Evolutionary conservation across 2,113 vertebrate genomes (phyloP).

Genomic region (Bostrychus sinensis): DNA sequence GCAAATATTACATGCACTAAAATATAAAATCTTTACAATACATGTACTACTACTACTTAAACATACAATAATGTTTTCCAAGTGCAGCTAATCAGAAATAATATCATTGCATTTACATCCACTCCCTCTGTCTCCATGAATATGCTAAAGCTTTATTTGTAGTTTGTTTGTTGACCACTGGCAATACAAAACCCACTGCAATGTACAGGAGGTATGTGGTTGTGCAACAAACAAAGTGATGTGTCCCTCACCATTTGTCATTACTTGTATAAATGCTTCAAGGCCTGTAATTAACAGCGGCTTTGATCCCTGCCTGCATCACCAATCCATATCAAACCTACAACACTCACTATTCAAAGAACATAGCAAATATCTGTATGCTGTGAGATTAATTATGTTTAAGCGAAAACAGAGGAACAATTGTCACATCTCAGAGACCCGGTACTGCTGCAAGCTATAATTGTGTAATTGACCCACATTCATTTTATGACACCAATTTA

Average conservation of each 20-base stretch:
- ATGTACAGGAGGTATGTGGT: conserved; percentile 16
- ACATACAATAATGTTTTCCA: no score
- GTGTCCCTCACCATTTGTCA: conserved; percentile 44
- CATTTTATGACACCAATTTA: conserved; percentile 17
- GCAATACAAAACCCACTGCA: conserved; percentile 23
- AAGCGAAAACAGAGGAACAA: conserved; percentile 40
- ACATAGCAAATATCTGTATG: background rate
- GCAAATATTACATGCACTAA: no score
- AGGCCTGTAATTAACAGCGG: conserved; percentile 67
- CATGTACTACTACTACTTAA: no score
- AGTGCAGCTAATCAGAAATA: no score
- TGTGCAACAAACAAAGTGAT: conserved; percentile 18
- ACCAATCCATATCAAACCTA: conserved; percentile 26
- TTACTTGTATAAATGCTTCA: conserved; percentile 57
- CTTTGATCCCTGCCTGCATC: conserved; percentile 54
- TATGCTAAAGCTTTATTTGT: conserved; percentile 17
- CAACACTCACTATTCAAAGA: conserved; percentile 1
- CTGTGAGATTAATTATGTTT: conserved; percentile 46
- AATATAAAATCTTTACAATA: no score
- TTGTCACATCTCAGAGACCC: conserved; percentile 22
- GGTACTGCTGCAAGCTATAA: background rate
- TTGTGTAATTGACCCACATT: background rate
- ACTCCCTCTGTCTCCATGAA: no score
- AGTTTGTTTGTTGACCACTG: conserved; percentile 56
- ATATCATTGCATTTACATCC: no score